A percentile compares a stretch with the other conserved stretches of the same genome.
Evolutionary conservation across 2,888 invertebrate species (phyloP).

Genomic region (Lissocephala sabroskyi): DNA sequence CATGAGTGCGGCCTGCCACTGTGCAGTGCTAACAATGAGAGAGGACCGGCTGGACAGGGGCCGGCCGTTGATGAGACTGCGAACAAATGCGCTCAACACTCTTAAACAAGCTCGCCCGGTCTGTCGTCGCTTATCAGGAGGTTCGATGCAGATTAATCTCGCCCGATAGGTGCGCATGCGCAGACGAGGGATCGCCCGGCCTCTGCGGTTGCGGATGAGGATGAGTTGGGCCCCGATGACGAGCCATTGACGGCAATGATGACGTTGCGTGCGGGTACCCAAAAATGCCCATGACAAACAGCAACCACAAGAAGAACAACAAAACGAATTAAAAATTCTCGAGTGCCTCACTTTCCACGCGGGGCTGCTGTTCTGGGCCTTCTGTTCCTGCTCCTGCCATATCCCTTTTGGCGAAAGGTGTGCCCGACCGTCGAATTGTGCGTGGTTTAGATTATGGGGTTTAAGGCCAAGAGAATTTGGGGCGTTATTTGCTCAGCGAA

Average conservation of each 20-base stretch:
- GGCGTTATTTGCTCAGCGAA: conserved; percentile 63
- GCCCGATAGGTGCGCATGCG: conserved; percentile 55
- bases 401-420: conserved; percentile 49
- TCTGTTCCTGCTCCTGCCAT: conserved; percentile 5
- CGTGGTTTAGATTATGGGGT: conserved; percentile 66
- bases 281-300: conserved; percentile 13
- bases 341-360: conserved; percentile 30
- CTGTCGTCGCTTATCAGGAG: conserved; percentile 53
- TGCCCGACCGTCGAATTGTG: too few relatives aligned
- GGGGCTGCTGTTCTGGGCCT: conserved; percentile 49
- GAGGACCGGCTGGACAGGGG: conserved; percentile 7
- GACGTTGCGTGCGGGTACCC: conserved; percentile 58
- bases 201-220: conserved; percentile 26
- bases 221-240: too few relatives aligned
- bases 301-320: conserved; percentile 3
- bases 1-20: conserved; percentile 63
- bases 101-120: conserved; percentile 32
- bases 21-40: conserved; percentile 17
- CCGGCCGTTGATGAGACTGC: conserved; percentile 14
- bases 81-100: conserved; percentile 42
- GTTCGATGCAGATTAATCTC: conserved; percentile 67
- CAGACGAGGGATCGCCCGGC: conserved; percentile 28
- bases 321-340: not conserved
- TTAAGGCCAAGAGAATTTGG: conserved; percentile 39
- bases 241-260: conserved; percentile 31